Evolutionary conservation across 2,888 invertebrate species (phyloP).

Genomic region (Drosophila greeni): DNA sequence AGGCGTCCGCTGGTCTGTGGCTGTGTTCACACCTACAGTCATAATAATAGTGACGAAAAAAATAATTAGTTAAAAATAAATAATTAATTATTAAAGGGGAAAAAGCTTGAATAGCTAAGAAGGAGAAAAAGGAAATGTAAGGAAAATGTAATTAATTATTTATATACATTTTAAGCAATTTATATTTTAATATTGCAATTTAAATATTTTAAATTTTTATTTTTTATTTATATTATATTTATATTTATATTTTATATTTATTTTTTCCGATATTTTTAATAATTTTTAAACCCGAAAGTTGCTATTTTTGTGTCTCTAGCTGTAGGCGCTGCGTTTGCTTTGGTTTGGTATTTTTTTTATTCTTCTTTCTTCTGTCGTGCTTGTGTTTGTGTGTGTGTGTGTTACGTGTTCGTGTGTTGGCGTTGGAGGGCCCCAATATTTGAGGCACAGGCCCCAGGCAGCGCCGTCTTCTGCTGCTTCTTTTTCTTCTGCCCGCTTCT

Average conservation of each 20-base stretch:
- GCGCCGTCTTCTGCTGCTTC: slow-evolving; percentile 34
- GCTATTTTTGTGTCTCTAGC: neutral
- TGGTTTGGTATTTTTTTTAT: slow-evolving; percentile 1
- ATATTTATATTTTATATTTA: neutral
- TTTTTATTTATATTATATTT: neutral
- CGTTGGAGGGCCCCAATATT: slow-evolving; percentile 63
- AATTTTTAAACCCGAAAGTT: neutral
- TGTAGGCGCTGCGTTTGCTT: slow-evolving; percentile 19
- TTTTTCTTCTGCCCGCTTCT: slow-evolving; percentile 17
- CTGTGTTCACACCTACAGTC: slow-evolving; percentile 20
- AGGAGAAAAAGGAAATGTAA: neutral
- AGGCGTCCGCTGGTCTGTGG: slow-evolving; percentile 62
- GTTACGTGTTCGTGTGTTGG: slow-evolving; percentile 47
- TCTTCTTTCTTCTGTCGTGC: slow-evolving; percentile 1
- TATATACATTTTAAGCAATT: no score
- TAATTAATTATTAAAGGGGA: no score
- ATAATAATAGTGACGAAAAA: neutral
- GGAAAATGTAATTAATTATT: no score
- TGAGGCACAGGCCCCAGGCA: slow-evolving; percentile 40
- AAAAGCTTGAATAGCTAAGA: neutral
- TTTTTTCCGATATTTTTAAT: neutral
- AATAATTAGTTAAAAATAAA: no score
- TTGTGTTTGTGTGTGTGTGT: slow-evolving; percentile 2
- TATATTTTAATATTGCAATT: neutral
- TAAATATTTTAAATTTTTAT: neutral